phyloP scores from a whole-genome alignment of 2,888 invertebrate species.

The Ennomos fuscantarius region DNA sequence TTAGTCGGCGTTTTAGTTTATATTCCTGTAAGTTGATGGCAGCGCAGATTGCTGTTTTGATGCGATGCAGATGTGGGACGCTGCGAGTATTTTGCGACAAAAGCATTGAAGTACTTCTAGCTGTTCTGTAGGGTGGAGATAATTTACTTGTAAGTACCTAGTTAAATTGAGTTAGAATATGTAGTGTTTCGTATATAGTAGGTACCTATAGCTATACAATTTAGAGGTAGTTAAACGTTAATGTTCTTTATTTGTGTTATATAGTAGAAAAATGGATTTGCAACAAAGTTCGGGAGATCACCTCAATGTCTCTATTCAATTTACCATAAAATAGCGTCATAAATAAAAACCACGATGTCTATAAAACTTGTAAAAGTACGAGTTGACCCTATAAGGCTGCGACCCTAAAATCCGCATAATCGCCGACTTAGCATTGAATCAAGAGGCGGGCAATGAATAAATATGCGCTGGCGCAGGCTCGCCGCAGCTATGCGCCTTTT shows the following conservation, averaged over 20 bases:
- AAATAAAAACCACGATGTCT: constrained; percentile 23
- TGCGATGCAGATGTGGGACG: constrained; percentile 5
- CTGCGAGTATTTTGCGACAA: not conserved
- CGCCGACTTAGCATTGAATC: constrained; percentile 60
- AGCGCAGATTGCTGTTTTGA: constrained; percentile 23
- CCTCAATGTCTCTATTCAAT: not conserved
- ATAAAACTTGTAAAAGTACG: constrained; percentile 33
- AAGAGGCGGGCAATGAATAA: constrained; percentile 66
- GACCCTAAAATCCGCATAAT: constrained; percentile 55
- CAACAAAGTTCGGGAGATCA: constrained; percentile 1
- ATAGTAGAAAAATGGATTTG: not conserved
- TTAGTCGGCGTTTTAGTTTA: constrained; percentile 20
- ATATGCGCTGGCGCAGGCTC: constrained; percentile 58
- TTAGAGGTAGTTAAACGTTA: too few relatives aligned
- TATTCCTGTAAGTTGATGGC: constrained; percentile 22
- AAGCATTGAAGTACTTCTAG: too few relatives aligned
- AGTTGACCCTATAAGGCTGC: constrained; percentile 46
- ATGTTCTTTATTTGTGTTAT: too few relatives aligned
- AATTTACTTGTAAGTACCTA: too few relatives aligned
- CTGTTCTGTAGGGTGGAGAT: too few relatives aligned
- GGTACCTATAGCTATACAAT: too few relatives aligned
- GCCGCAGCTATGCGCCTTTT: constrained; percentile 56
- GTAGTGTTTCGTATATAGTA: too few relatives aligned
- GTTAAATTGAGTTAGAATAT: too few relatives aligned
- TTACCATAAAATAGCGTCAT: constrained; percentile 25